Conservation (phyloP, 2,888 invertebrate genomes). For the Cheilosia grossa region DNA sequence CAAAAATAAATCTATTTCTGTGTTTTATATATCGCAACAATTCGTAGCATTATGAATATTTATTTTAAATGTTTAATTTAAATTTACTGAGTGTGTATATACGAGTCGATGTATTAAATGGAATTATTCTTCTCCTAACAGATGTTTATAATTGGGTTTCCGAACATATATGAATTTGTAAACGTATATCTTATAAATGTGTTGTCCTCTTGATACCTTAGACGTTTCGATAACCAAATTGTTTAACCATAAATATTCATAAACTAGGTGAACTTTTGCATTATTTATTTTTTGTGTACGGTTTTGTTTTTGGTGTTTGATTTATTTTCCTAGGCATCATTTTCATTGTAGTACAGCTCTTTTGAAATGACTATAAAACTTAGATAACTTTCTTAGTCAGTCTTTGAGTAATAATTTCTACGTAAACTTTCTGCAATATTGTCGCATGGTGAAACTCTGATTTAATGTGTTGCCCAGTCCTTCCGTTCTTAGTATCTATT, state of each 20-base stretch:
- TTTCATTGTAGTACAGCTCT: not conserved
- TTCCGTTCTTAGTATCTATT: constrained; percentile 4
- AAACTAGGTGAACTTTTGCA: constrained; percentile 1
- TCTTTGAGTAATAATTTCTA: not conserved
- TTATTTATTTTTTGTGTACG: not conserved
- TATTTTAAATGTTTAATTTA: constrained; percentile 14
- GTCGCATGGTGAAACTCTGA: constrained; percentile 37
- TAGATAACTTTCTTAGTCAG: not conserved
- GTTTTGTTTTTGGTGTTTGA: constrained; percentile 9
- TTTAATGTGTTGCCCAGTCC: constrained; percentile 12
- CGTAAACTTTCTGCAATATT: constrained; percentile 29
- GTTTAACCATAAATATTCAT: constrained; percentile 1
- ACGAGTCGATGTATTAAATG: constrained; percentile 64
- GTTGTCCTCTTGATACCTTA: constrained; percentile 53
- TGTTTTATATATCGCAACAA: constrained; percentile 57
- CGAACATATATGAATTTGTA: constrained; percentile 48
- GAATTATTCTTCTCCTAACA: constrained; percentile 56
- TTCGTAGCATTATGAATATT: constrained; percentile 45
- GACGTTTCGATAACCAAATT: constrained; percentile 4
- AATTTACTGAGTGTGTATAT: constrained; percentile 54
- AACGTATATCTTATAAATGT: constrained; percentile 60
- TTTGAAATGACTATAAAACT: not conserved
- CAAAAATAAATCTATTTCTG: constrained; percentile 37
- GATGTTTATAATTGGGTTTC: constrained; percentile 62
- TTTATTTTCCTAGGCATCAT: constrained; percentile 21